Conservation (phyloP, 2,888 invertebrate species). For the Taenaris catops region DNA sequence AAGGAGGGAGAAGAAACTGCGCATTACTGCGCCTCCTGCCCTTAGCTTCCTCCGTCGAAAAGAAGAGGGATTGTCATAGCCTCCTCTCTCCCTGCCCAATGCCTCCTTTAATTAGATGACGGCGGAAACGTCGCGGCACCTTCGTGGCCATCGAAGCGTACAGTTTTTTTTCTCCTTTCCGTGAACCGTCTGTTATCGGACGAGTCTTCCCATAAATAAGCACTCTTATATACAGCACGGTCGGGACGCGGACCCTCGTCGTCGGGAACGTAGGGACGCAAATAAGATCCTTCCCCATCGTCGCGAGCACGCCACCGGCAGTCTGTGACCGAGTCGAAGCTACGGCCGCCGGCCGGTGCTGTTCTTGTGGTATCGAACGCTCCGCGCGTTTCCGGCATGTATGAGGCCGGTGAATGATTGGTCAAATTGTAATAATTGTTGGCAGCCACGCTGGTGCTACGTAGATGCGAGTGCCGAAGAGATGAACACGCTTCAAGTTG, state of each 20-base stretch:
- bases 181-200: constrained; percentile 89
- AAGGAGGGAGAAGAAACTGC: too few species aligned
- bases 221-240: constrained; percentile 75
- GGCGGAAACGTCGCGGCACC: constrained; percentile 76
- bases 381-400: constrained; percentile 56
- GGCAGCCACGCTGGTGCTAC: constrained; percentile 69
- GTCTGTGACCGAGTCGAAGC: constrained; percentile 73
- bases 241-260: constrained; percentile 71
- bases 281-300: constrained; percentile 69
- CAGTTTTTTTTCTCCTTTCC: constrained; percentile 96
- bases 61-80: too few species aligned
- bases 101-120: too few species aligned
- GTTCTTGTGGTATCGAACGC: constrained; percentile 48
- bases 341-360: constrained; percentile 56
- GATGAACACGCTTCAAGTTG: constrained; percentile 76
- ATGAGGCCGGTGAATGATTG: constrained; percentile 70
- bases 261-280: constrained; percentile 63
- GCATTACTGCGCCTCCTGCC: too few species aligned
- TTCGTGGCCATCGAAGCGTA: constrained; percentile 90
- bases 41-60: too few species aligned
- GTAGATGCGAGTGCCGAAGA: constrained; percentile 67
- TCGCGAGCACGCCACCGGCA: constrained; percentile 71
- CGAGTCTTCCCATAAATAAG: constrained; percentile 81
- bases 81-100: too few species aligned
- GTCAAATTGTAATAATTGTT: constrained; percentile 80